Base-by-base conservation (phyloP, 2,888 invertebrate genomes). In the Yponomeuta evonymella region DNA sequence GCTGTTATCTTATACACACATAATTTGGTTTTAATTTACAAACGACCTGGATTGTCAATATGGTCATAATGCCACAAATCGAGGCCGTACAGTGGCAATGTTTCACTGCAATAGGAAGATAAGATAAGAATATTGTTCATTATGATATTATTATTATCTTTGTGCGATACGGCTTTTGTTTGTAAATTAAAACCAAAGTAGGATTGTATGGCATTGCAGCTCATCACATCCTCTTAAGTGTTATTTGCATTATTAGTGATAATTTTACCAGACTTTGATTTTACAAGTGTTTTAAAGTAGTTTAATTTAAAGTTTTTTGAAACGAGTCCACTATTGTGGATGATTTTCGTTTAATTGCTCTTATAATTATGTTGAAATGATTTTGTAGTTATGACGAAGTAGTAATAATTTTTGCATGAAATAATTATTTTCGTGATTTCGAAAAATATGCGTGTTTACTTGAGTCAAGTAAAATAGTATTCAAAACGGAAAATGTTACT, bases 301-400 rank as follows among this genome's bases (percentile, higher is more conserved):
- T 58, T 67, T n/a, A 23, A 68, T 62, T 65, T n/a, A n/a, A 29
- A 43, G 67, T 58, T 33, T 76, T 84, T 87, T 82, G 81, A 85
- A 80, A 75, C 74, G 76, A 75, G 72, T 82, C 83, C 82, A 85
- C 82, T 86, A 82, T 86, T 88, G 81, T 86, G 83, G 81, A 80
- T 78, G 76, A 75, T 81, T 83, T 83, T 80, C 15, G 51, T 58
- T 58, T 12, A 15, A 58, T 51, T 65, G 30, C 30, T 70, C 66
- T 65, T 66, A 8, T 30, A 30, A 48, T 48, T 30, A 70, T 70
- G 66, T 51, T 15, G 23, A 68, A 68, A 48, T 23, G 23, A 48
- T 68, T 68, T 68, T 68, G 48, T 68, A 48, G 30, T 67, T 43
- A 10, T 75, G 75, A 76, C 71, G 75, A 75, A 74, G 76, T 75